phyloP scores from a whole-genome alignment of 2,888 invertebrate species.

The Heliconius erato region DNA sequence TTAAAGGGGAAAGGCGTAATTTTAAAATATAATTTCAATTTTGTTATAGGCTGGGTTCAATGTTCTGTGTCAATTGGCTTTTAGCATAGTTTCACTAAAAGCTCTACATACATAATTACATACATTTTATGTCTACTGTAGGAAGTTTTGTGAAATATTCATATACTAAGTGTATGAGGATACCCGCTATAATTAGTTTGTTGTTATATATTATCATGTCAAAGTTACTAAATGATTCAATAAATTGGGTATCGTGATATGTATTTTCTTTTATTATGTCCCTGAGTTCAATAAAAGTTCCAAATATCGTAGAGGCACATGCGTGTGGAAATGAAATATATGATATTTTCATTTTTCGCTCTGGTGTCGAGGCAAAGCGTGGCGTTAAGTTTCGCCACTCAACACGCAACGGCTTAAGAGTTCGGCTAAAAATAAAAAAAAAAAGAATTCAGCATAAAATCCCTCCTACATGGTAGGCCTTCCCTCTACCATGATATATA shows the following conservation, averaged over 20 bases:
- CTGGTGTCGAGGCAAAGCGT: no score
- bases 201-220: constrained; percentile 72
- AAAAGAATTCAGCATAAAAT: no score
- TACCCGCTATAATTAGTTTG: constrained; percentile 72
- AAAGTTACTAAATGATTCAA: constrained; percentile 74
- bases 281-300: neutral
- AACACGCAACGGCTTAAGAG: no score
- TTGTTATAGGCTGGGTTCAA: constrained; percentile 69
- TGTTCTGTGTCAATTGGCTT: constrained; percentile 67
- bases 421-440: no score
- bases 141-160: constrained; percentile 64
- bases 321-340: neutral
- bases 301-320: neutral
- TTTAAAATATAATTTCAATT: constrained; percentile 46
- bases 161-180: constrained; percentile 69
- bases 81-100: constrained; percentile 44
- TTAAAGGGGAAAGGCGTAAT: constrained; percentile 64
- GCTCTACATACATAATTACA: constrained; percentile 74
- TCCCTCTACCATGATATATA: no score
- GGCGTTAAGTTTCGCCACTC: no score
- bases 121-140: constrained; percentile 61
- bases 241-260: constrained; percentile 70
- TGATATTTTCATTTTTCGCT: no score
- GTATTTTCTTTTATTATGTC: constrained; percentile 53
- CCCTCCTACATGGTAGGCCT: no score